Conservation (phyloP, 1,140 invertebrate genomes). For the Drosophila azteca region DNA sequence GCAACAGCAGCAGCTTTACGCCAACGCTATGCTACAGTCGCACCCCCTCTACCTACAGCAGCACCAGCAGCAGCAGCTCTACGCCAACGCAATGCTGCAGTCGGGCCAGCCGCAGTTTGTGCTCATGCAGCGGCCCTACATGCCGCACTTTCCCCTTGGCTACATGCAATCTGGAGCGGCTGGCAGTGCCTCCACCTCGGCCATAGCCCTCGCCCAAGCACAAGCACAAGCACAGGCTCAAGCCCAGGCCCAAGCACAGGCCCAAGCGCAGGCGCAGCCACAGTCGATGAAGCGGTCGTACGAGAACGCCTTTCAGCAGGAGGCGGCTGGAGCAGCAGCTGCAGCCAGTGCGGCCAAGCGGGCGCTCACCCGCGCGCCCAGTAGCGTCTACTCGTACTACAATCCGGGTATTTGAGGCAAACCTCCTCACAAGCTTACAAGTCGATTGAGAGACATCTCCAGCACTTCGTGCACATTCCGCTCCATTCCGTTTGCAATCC, state of each 20-base stretch:
- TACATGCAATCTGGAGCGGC: constrained; percentile 58
- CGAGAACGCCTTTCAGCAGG: constrained; percentile 82
- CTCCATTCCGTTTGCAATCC: constrained; percentile 31
- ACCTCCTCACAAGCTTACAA: background rate
- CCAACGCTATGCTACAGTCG: constrained; percentile 69
- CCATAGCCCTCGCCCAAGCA: constrained; percentile 23
- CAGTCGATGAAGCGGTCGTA: constrained; percentile 81
- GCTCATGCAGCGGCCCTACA: constrained; percentile 77
- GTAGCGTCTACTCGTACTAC: constrained; percentile 69
- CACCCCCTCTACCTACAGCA: constrained; percentile 72
- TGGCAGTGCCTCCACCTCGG: background rate
- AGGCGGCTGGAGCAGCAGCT: constrained; percentile 59
- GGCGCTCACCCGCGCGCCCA: constrained; percentile 64
- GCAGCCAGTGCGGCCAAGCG: constrained; percentile 75
- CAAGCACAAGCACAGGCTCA: too few relatives aligned
- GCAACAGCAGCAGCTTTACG: constrained; percentile 70
- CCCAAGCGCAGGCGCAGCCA: constrained; percentile 17
- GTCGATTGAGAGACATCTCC: constrained; percentile 32
- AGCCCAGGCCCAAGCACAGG: too few relatives aligned
- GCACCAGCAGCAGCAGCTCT: constrained; percentile 46
- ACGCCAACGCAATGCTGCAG: constrained; percentile 45
- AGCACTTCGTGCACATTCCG: constrained; percentile 60
- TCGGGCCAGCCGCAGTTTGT: constrained; percentile 74
- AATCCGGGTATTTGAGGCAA: constrained; percentile 68
- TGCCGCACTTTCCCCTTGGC: constrained; percentile 75